Conservation (phyloP, 2,113 vertebrate species). For the Toxotes chatareus region DNA sequence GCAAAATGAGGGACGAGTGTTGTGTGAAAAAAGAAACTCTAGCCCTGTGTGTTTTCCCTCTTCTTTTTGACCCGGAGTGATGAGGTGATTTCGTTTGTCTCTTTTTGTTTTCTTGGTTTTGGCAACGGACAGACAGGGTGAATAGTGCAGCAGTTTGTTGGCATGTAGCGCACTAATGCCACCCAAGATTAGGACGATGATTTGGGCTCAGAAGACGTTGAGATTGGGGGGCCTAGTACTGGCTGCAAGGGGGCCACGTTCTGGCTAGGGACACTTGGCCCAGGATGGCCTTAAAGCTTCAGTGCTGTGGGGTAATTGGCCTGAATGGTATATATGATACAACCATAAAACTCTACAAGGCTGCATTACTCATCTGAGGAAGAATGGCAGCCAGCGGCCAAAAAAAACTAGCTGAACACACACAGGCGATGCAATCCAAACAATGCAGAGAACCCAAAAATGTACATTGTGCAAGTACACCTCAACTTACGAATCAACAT, state of each 20-base stretch:
- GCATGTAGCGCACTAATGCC: conserved; percentile 57
- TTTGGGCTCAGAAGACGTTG: conserved; percentile 61
- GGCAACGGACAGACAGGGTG: conserved; percentile 48
- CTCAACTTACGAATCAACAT: not conserved
- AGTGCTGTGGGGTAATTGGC: conserved; percentile 61
- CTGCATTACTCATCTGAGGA: conserved; percentile 64
- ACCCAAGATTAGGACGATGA: conserved; percentile 70
- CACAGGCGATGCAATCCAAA: conserved; percentile 42
- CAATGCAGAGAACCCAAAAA: not conserved
- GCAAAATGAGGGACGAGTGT: conserved; percentile 28
- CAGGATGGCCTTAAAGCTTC: conserved; percentile 62
- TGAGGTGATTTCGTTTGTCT: conserved; percentile 57
- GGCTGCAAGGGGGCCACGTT: conserved; percentile 36
- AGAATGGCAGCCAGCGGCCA: conserved; percentile 62
- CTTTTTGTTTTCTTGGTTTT: conserved; percentile 63
- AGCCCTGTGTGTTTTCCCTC: conserved; percentile 18
- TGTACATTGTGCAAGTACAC: not conserved
- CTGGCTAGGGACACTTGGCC: conserved; percentile 48
- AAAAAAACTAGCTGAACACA: conserved; percentile 52
- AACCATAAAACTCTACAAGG: conserved; percentile 63
- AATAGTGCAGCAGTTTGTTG: conserved; percentile 64
- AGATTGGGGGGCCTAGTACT: conserved; percentile 46
- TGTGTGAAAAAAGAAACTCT: conserved; percentile 48
- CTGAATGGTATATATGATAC: conserved; percentile 62
- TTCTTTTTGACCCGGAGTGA: conserved; percentile 33